Evolutionary conservation across 2,888 invertebrate species (phyloP), one percentile per base, ranked within the genome.

Genomic region (Thecocarcelia acutangulata): DNA sequence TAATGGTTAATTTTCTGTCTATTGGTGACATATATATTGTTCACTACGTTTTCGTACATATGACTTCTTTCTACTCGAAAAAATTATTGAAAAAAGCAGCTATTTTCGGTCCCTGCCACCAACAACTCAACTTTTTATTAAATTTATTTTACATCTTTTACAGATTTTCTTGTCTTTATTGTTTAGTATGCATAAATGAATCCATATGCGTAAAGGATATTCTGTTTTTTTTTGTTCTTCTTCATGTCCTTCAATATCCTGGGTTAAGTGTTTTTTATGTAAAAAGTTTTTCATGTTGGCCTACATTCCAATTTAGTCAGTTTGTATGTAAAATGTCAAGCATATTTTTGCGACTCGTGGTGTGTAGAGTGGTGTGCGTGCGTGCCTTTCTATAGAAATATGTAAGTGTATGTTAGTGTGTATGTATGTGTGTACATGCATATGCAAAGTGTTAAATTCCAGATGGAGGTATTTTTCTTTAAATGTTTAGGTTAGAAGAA

Each of bases 171-270:
- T 48, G 64, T 50, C 48, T 37, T 13, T 12, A 44, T 9, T 28
- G 5, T 37, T 40, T 24, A 12, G 24, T 42, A 42, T 50, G 50
- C 40, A 28, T 68, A 68, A 54, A 52, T 52, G 50, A 37, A 42
- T 17, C 24, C 40, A 42, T n/a, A 68, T 68, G 54, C 52, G 24
- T 17, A 24, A 63, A 48, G 13, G 13, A 33, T 46, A n/a, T 63
- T 48, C 12, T 33, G n/a, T 54, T 33, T 54, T 28, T 54, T 24
- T 24, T 33, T 8, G 3, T 33, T 33, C 8, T 28, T 28, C 52
- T 68, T 42, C 54, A 54, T 54, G 42, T 68, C 66, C 66, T 68
- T 68, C 52, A 68, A 54, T 68, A 68, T 42, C 52, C 52, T 68
- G 66, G 15, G 24, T 66, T 37, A 33, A 19, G 24, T 40, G 17